Conservation (phyloP, 1,140 invertebrate genomes). For the Papilio glaucus region DNA sequence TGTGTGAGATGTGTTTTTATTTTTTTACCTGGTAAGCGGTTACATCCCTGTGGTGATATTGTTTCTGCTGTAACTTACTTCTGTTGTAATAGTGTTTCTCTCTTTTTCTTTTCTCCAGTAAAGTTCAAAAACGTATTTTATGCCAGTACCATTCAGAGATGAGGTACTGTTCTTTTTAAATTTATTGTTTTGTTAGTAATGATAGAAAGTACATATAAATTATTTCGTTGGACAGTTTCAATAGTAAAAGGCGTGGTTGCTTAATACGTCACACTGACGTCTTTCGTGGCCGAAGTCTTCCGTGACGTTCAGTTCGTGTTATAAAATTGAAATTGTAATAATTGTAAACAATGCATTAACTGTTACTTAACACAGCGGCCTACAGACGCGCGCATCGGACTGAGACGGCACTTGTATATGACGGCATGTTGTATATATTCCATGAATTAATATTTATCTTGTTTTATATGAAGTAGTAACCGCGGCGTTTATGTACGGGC, state of each 20-base stretch:
- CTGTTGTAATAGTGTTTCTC: no score
- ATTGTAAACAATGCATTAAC: constrained; percentile 12
- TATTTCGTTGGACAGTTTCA: background rate
- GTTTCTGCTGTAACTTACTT: no score
- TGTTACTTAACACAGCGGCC: constrained; percentile 24
- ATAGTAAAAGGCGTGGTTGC: background rate
- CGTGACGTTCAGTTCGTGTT: constrained; percentile 10
- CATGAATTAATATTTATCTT: background rate
- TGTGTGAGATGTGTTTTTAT: no score
- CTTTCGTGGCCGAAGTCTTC: background rate
- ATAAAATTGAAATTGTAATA: constrained; percentile 17
- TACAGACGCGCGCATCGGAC: background rate
- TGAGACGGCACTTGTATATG: constrained; percentile 13
- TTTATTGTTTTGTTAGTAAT: no score
- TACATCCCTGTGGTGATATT: no score
- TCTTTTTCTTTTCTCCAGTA: no score
- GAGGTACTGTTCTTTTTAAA: no score
- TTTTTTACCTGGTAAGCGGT: no score
- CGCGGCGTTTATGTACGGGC: background rate
- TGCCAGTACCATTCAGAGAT: no score
- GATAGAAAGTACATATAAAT: no score
- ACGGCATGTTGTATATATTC: constrained; percentile 19
- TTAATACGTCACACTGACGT: background rate
- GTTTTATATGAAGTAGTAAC: background rate
- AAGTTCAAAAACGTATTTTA: no score